Evolutionary conservation across 1,140 invertebrate species (phyloP).

Genomic region (Monochamus saltuarius): DNA sequence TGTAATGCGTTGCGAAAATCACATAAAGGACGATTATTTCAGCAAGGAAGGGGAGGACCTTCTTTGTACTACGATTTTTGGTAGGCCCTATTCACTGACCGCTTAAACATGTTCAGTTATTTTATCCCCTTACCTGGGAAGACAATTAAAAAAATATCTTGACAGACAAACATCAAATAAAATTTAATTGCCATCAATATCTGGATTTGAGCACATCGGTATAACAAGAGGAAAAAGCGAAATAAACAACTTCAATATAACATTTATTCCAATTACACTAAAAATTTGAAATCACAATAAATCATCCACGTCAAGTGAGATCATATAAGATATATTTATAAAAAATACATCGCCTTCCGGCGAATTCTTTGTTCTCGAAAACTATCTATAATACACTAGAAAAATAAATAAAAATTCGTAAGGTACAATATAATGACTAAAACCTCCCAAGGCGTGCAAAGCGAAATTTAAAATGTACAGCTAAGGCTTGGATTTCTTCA

Average conservation of each 20-base stretch:
- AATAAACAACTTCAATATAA: conserved; percentile 17
- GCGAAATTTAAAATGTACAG: too few species aligned
- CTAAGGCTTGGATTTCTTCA: too few species aligned
- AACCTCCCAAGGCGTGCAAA: not conserved
- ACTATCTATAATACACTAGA: conserved; percentile 34
- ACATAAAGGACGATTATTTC: conserved; percentile 13
- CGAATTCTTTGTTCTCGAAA: conserved; percentile 14
- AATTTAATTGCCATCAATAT: too few species aligned
- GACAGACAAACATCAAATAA: too few species aligned
- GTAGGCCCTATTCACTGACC: not conserved
- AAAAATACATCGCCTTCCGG: conserved; percentile 26
- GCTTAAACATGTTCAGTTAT: conserved; percentile 5
- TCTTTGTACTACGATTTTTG: not conserved
- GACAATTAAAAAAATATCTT: conserved; percentile 3
- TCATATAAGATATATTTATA: conserved; percentile 33
- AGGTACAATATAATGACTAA: conserved; percentile 46
- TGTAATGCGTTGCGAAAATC: conserved; percentile 33
- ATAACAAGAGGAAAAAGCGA: not conserved
- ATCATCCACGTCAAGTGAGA: conserved; percentile 27
- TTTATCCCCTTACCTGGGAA: not conserved
- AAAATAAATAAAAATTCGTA: conserved; percentile 32
- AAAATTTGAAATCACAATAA: conserved; percentile 31
- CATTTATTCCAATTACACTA: conserved; percentile 22
- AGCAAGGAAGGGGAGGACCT: not conserved
- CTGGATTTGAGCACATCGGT: too few species aligned